Base-by-base conservation (phyloP, 2,797 vertebrate genomes). In the Linurgus olivaceus region DNA sequence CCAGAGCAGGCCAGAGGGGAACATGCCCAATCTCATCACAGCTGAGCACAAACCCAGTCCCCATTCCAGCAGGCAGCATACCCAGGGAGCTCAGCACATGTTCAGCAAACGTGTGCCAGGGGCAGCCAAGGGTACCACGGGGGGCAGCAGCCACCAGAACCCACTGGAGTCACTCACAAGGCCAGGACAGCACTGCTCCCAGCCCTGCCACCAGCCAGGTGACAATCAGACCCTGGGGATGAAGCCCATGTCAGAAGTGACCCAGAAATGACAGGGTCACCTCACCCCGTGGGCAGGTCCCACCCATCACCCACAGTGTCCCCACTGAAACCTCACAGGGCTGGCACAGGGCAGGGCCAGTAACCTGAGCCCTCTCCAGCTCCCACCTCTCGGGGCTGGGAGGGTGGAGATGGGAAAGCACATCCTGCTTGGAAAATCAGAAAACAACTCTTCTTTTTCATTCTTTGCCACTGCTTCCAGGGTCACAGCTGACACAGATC, bases 71-170 rank as follows among this genome's bases (percentile, higher is more conserved):
- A 47, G 35, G 31, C 28, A 16, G 31, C 45, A 40, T 5, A 9
- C 14, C 33, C 38, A 37, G 31, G n/a, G 47, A 57, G 44, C 24
- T 26, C 51, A 71, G 5, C n/a, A 70, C 13, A 2, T 4, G 33
- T 59, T 45, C 25, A 62, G 15, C 15, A 42, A 28, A 63, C 0
- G 1, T 9, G 13, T 5, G 19, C 20, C 13, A 6, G 31, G 19
- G 15, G 14, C 42, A 57, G 1, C 0, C 3, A 2, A 15, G 31
- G 8, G 13, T 29, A 19, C 26, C 52, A 20, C 0, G 14, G 63
- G 24, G n/a, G 23, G 38, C 72, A 90, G 47, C 33, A 76, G 47
- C 54, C 75, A 48, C 83, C 51, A 76, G 72, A 35, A 40, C 18
- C 14, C 62, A 26, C 63, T 45, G 47, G 38, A 35, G 20, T 28